These are phyloP conservation scores for Pogonomyrmex barbatus DNA, from an alignment of 1,140 invertebrate genomes.

Conservation along the genomic window DNA sequence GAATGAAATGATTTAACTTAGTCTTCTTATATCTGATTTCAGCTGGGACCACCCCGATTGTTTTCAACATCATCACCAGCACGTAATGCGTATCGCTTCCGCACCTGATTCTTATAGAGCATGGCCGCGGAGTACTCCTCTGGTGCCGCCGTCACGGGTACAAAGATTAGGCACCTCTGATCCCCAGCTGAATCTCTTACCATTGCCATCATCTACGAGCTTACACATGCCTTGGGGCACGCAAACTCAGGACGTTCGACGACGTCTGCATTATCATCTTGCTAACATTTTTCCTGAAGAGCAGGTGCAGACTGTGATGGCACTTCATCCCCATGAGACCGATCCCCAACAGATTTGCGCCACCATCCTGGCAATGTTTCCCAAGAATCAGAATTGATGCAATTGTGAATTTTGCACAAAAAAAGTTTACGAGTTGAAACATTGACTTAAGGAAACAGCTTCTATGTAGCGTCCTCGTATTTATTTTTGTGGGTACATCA, in stretches of 20 bases:
- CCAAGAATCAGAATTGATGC: slow-evolving; percentile 82
- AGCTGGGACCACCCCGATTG: slow-evolving; percentile 84
- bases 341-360: slow-evolving; percentile 96
- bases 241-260: slow-evolving; percentile 89
- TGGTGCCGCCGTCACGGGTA: slow-evolving; percentile 82
- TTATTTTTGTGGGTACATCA: background rate
- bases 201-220: slow-evolving; percentile 68
- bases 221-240: slow-evolving; percentile 82
- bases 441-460: background rate
- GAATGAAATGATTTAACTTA: slow-evolving; percentile 33
- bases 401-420: background rate
- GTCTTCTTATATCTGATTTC: slow-evolving; percentile 42
- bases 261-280: slow-evolving; percentile 93
- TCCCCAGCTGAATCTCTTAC: slow-evolving; percentile 88
- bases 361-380: slow-evolving; percentile 92
- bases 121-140: slow-evolving; percentile 82
- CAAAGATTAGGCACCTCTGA: slow-evolving; percentile 88
- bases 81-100: slow-evolving; percentile 92
- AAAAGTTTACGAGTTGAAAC: background rate
- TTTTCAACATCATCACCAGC: slow-evolving; percentile 82
- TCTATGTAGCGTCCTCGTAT: background rate
- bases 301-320: slow-evolving; percentile 94
- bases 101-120: slow-evolving; percentile 90
- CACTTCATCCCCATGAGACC: slow-evolving; percentile 93
- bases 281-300: slow-evolving; percentile 95